Percentiles rank a stretch among this genome's conserved stretches.
phyloP scores from a whole-genome alignment of 2,113 vertebrate genomes.

The Clarias batrachus region DNA sequence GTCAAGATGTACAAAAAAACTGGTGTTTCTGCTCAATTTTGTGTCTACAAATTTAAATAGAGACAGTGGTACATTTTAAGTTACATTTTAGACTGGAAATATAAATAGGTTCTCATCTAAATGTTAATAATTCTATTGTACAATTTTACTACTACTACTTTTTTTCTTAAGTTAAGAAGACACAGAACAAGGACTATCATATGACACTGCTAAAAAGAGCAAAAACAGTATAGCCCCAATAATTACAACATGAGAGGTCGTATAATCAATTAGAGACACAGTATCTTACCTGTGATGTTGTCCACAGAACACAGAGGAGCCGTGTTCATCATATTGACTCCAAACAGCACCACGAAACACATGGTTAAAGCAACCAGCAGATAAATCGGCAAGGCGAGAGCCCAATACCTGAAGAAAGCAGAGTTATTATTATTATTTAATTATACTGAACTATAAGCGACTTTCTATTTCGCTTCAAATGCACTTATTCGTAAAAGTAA shows the following conservation, averaged over 20 bases:
- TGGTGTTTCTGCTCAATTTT: no score
- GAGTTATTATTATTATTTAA: neutral
- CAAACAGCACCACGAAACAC: constrained; percentile 79
- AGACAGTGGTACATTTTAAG: neutral
- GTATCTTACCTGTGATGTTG: constrained; percentile 84
- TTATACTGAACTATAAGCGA: neutral
- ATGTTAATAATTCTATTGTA: neutral
- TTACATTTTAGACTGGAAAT: neutral
- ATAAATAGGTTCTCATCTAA: neutral
- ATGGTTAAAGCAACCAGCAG: constrained; percentile 79
- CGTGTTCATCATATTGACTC: constrained; percentile 91
- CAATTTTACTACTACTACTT: neutral
- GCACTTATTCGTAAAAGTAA: neutral
- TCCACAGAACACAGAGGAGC: constrained; percentile 84
- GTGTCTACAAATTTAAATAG: neutral
- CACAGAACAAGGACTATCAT: neutral
- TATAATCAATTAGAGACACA: neutral
- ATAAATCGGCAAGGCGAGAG: constrained; percentile 85
- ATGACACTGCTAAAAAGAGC: neutral
- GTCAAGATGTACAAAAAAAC: neutral
- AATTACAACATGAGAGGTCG: neutral
- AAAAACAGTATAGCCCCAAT: neutral
- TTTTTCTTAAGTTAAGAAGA: neutral
- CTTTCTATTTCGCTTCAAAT: neutral
- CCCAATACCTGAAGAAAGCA: constrained; percentile 83